Evolutionary conservation across 2,113 vertebrate species (phyloP), one percentile per base, ranked within the genome.

Genomic region (Ahaetulla prasina): DNA sequence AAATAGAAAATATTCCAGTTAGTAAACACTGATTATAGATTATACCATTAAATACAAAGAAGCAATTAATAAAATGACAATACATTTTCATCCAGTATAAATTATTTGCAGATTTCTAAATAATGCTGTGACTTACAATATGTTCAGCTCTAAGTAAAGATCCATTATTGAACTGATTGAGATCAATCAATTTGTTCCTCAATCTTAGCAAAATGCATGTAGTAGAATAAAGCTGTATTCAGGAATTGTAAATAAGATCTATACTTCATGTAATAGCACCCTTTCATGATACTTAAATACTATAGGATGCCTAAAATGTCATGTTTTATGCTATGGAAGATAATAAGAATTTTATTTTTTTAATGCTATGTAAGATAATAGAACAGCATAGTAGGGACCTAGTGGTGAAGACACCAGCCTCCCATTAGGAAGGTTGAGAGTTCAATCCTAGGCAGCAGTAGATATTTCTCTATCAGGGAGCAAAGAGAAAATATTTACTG

Each of bases 131-230:
- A 87, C 16, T 35, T 49, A 86, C 27, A 80, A 5, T 86, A 50
- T 49, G 45, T 27, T 3, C 85, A 43, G 35, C 35, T 80, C 35
- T 80, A 23, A 80, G 30, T 87, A 74, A 86, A 60, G 43, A 92
- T 68, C 22, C 8, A 47, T 63, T 94, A 91, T 3, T 94, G 22
- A 87, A 93, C 47, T 54, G 88, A 85, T 22, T 80, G 35, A 80
- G 74, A 80, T 80, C 74, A 80, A 43, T 80, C 43, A 80, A 43
- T 20, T 20, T 35, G 12, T 23, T 6, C 25, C 8, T 23, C 11
- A 39, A 50, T n/a, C 8, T 47, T 27, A 45, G 11, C 11, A 45
- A 9, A 43, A 60, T 89, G 88, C 39, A 60, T 55, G 53, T 3
- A 68, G 16, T 80, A 50, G 52, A 3, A 22, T 90, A 45, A 39